Conservation (phyloP, 2,797 vertebrate genomes). For the Poeciliopsis presidionis region DNA sequence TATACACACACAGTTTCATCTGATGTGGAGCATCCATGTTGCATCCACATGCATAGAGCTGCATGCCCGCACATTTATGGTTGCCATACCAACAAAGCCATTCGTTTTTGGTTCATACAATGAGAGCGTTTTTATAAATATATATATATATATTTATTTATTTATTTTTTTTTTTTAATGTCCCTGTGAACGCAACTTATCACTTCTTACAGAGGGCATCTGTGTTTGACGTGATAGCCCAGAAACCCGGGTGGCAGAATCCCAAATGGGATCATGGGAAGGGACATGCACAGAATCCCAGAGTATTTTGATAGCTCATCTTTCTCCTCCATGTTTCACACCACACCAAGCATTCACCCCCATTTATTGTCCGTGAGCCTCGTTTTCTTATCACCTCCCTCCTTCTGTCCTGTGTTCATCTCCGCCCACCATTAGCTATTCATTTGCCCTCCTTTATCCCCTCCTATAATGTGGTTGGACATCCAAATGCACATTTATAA, state of each 20-base stretch:
- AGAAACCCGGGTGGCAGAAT: slow-evolving; percentile 61
- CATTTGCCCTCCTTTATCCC: slow-evolving; percentile 25
- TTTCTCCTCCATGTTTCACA: slow-evolving; percentile 29
- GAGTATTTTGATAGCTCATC: slow-evolving; percentile 38
- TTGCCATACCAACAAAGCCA: slow-evolving; percentile 68
- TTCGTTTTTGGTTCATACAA: slow-evolving; percentile 38
- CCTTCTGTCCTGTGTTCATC: slow-evolving; percentile 34
- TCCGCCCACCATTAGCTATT: slow-evolving; percentile 42
- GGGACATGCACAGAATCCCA: slow-evolving; percentile 56
- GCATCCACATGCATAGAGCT: slow-evolving; percentile 9
- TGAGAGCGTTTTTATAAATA: neutral
- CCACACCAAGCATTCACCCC: slow-evolving; percentile 18
- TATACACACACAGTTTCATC: slow-evolving; percentile 9
- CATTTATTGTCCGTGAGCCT: slow-evolving; percentile 48
- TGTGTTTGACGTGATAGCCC: slow-evolving; percentile 54
- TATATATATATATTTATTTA: no score
- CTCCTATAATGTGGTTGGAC: slow-evolving; percentile 30
- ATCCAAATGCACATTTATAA: slow-evolving; percentile 28
- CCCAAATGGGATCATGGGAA: slow-evolving; percentile 62
- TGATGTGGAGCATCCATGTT: slow-evolving; percentile 9
- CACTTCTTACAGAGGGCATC: slow-evolving; percentile 41
- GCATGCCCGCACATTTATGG: slow-evolving; percentile 44
- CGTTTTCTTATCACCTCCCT: slow-evolving; percentile 22
- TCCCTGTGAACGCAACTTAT: slow-evolving; percentile 30
- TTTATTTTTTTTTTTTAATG: slow-evolving; percentile 7